Evolutionary conservation across 2,113 vertebrate species (phyloP), one percentile per base, ranked within the genome.

Genomic region (Sceloporus tristichus): DNA sequence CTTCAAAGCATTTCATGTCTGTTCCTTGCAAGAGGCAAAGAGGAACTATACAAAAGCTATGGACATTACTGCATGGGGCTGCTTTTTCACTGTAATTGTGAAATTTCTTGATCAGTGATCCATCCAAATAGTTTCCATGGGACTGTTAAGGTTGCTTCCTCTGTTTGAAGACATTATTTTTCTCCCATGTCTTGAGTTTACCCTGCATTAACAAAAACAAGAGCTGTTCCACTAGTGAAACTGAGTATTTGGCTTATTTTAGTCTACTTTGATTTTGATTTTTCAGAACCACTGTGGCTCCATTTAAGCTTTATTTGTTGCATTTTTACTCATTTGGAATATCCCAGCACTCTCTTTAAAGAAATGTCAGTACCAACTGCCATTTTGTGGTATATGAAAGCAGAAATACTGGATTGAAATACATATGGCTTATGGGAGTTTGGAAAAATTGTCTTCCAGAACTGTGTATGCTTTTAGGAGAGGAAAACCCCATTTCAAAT

Each of bases 381-480:
- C 29, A 74, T 38, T 56, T 77, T 85, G 38, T 78, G 54, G 53
- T 16, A 66, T 14, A 27, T 21, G 16, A n/a, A 42, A 75, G 38
- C 53, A 78, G 29, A 85, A 66, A 73, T 54, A 68, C 7, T 38
- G 27, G 42, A 23, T 27, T 53, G 5, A 73, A 84, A 73, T 27
- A 73, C 42, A 68, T 25, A 48, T 85, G 56, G 34, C 34, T 73
- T 7, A 42, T 34, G 27, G 56, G 73, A 74, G 56, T 62, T 70
- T 5, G 8, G 68, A 59, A 65, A 77, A 54, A 34, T 29, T 18
- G 10, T 21, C 56, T 76, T 29, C 11, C 71, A 42, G 5, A 48
- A 70, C 81, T 70, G 73, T 25, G n/a, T 84, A 73, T 85, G 54
- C 19, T 27, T 42, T 71, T 85, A 42, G 62, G 38, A 65, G 54